Base-by-base conservation (phyloP, 2,888 invertebrate genomes). In the Drosophila prolongata region DNA sequence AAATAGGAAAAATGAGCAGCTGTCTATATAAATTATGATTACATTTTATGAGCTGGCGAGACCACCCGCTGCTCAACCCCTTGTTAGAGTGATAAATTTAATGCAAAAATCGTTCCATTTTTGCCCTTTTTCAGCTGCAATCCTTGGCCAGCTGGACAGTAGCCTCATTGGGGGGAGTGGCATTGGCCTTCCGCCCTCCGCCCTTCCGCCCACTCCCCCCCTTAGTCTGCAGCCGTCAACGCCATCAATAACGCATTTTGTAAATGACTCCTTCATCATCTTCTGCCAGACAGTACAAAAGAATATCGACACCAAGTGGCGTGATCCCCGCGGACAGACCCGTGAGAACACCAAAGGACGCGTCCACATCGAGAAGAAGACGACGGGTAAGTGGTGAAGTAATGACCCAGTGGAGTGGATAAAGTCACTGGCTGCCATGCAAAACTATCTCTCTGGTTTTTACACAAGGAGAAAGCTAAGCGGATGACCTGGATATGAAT, bases 201-300 rank as follows among this genome's bases (percentile, higher is more conserved):
- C 47, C 34, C 60, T n/a, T 10, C 11, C 46, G 37, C 44, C 76
- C 11, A 11, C 46, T 3, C 55, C 75, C 1, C 75, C 85, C 13
- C 82, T 92, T 35, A 81, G 78, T 38, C 87, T 92, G 46, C 90
- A 90, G 47, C 92, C 92, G 38, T 89, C 91, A 60, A 81, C 81
- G 50, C 76, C 84, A 71, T 91, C 92, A 84, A 91, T 92, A 69
- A 90, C 91, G 65, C 91, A 92, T 81, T 93, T 92, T 84, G 92
- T 92, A 74, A 93, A 93, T 88, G 92, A 92, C 69, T 92, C 93
- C 73, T 92, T 93, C 85, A 92, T 93, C 74, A 92, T 93, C 47
- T 90, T 91, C 68, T 93, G 93, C 79, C 86, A 88, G 68, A 80
- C 89, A 77, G 84, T 80, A 73, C 89, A 89, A 74, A 90, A 86